Conservation (phyloP, 2,113 vertebrate genomes). For the Petromus typicus region DNA sequence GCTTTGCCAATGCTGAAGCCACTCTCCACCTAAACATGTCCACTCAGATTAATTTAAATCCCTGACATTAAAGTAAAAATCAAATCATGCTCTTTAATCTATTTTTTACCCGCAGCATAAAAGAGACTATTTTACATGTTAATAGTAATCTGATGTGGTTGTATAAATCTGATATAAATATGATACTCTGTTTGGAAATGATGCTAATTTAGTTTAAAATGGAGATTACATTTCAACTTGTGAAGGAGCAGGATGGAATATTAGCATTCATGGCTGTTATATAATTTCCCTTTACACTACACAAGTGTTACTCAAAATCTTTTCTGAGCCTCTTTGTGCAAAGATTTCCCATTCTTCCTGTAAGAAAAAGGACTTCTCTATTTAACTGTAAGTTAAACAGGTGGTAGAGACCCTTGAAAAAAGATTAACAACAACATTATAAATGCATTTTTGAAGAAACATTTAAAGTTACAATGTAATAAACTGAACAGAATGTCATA, state of each 20-base stretch:
- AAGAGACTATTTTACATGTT: slow-evolving; percentile 82
- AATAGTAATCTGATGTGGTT: slow-evolving; percentile 82
- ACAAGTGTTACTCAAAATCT: slow-evolving; percentile 79
- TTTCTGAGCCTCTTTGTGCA: slow-evolving; percentile 81
- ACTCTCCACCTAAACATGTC: slow-evolving; percentile 70
- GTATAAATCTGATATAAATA: slow-evolving; percentile 84
- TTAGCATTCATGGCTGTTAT: slow-evolving; percentile 77
- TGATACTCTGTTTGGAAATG: slow-evolving; percentile 82
- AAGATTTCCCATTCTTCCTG: slow-evolving; percentile 78
- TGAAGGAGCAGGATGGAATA: slow-evolving; percentile 77
- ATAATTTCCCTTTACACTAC: slow-evolving; percentile 79
- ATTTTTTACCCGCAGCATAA: slow-evolving; percentile 72
- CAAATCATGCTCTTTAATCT: slow-evolving; percentile 74
- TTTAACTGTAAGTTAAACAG: slow-evolving; percentile 87
- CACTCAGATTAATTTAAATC: slow-evolving; percentile 72
- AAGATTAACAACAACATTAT: slow-evolving; percentile 89
- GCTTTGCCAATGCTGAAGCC: background rate
- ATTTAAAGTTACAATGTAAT: slow-evolving; percentile 90
- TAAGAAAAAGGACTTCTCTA: slow-evolving; percentile 71
- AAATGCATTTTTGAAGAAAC: slow-evolving; percentile 90
- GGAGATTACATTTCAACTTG: slow-evolving; percentile 82
- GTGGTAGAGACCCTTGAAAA: slow-evolving; percentile 88
- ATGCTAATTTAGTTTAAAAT: slow-evolving; percentile 83
- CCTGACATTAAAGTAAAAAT: slow-evolving; percentile 71
- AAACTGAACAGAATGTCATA: slow-evolving; percentile 90